Percentiles rank a stretch among this genome's conserved stretches.
Evolutionary conservation across 2,113 vertebrate species (phyloP).

Genomic region (Chloropsis hardwickii): DNA sequence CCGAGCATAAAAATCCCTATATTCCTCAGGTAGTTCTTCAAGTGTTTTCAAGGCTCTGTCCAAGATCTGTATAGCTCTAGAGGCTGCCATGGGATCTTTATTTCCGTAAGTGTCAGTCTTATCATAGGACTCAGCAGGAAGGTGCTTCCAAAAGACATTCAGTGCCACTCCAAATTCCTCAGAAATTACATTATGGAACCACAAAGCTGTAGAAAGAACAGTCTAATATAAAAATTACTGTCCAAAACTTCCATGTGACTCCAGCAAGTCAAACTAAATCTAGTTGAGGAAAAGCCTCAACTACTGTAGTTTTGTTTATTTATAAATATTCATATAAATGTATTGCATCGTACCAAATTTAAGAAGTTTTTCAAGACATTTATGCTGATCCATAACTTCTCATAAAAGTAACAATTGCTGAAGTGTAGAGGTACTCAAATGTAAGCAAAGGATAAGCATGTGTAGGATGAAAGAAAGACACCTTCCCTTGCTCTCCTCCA

Average conservation of each 20-base stretch:
- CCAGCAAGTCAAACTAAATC: not conserved
- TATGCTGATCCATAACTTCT: not conserved
- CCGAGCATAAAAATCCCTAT: slow-evolving; percentile 91
- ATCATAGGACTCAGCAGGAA: slow-evolving; percentile 85
- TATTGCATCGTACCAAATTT: not conserved
- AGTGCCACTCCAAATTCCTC: slow-evolving; percentile 92
- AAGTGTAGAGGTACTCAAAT: not conserved
- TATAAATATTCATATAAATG: not conserved
- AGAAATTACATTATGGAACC: slow-evolving; percentile 94
- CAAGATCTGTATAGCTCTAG: slow-evolving; percentile 85
- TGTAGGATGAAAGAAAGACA: not conserved
- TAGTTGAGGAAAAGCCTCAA: slow-evolving; percentile 32
- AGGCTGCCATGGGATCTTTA: slow-evolving; percentile 87
- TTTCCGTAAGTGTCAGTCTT: slow-evolving; percentile 92
- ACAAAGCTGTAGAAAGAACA: slow-evolving; percentile 80
- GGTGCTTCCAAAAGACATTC: slow-evolving; percentile 94
- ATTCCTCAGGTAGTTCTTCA: slow-evolving; percentile 88
- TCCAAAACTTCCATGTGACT: not conserved
- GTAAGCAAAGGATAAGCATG: not conserved
- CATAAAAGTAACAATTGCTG: not conserved
- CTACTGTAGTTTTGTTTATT: not conserved
- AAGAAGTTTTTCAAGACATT: not conserved
- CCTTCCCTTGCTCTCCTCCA: not conserved
- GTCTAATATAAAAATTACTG: slow-evolving; percentile 38
- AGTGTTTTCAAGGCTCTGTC: slow-evolving; percentile 85